phyloP scores from a whole-genome alignment of 2,888 invertebrate species.

The Tridacna crocea region DNA sequence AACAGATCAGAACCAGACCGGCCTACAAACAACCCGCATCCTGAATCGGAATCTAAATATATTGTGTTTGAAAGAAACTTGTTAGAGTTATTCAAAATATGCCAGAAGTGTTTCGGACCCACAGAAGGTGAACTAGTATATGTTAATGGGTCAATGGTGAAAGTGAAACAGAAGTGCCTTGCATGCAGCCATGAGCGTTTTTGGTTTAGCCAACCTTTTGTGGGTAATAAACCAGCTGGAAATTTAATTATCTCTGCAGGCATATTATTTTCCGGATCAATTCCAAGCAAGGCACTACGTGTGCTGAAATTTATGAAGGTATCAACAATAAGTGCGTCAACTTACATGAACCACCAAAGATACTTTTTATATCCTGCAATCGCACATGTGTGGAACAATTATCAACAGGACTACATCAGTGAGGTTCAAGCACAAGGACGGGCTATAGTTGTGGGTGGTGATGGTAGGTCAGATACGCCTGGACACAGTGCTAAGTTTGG shows the following conservation, averaged over 20 bases:
- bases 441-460: background rate
- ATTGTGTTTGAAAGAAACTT: constrained; percentile 3
- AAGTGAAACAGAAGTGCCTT: background rate
- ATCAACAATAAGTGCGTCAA: background rate
- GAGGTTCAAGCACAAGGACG: background rate
- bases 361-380: background rate
- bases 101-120: background rate
- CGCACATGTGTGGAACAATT: background rate
- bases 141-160: background rate
- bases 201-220: constrained; percentile 11
- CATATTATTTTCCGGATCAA: background rate
- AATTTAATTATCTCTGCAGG: background rate
- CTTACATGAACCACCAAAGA: background rate
- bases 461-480: background rate
- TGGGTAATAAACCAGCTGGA: constrained; percentile 7
- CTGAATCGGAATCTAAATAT: background rate
- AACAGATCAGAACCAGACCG: background rate
- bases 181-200: background rate
- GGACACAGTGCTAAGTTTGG: background rate
- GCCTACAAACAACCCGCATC: no score
- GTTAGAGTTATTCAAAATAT: background rate
- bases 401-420: background rate
- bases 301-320: background rate
- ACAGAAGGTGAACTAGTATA: background rate
- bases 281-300: background rate